A percentile compares a stretch with the other conserved stretches of the same genome.
Evolutionary conservation across 2,888 invertebrate species (phyloP).

Genomic region (Oxyteleia sp.): DNA sequence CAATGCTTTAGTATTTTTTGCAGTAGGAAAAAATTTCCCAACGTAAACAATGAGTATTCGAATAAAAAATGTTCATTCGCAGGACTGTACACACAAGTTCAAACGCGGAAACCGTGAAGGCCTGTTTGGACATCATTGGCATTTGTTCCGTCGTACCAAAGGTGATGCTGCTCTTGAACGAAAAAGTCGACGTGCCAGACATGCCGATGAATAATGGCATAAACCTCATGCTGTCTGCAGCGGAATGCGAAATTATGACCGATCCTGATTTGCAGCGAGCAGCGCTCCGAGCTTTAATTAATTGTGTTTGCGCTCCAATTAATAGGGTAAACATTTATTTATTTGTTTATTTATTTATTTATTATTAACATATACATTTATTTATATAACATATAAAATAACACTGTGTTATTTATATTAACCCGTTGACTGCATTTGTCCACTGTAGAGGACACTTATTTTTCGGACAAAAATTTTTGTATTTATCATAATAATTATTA

Average conservation of each 20-base stretch:
- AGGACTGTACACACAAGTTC: conserved; percentile 83
- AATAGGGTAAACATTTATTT: conserved; percentile 93
- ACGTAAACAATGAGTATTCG: too few relatives aligned
- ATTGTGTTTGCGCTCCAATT: conserved; percentile 97
- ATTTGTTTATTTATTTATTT: too few relatives aligned
- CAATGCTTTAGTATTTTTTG: too few relatives aligned
- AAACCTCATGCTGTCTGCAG: conserved; percentile 89
- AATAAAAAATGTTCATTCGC: conserved; percentile 15
- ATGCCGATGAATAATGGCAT: conserved; percentile 91
- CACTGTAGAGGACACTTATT: too few relatives aligned
- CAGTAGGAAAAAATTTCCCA: too few relatives aligned
- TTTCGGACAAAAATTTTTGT: too few relatives aligned
- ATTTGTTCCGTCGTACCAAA: conserved; percentile 96
- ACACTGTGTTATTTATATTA: too few relatives aligned
- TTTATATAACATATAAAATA: too few relatives aligned
- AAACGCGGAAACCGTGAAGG: conserved; percentile 93
- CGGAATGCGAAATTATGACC: conserved; percentile 96
- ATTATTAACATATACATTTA: too few relatives aligned
- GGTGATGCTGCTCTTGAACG: conserved; percentile 92
- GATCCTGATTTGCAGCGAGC: conserved; percentile 97
- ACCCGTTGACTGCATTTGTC: too few relatives aligned
- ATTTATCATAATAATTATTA: too few relatives aligned
- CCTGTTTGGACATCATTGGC: conserved; percentile 95
- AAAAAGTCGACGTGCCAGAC: conserved; percentile 93
- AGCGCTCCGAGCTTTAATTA: conserved; percentile 96